These are phyloP conservation scores for Cossypha polioptera DNA, from an alignment of 2,797 vertebrate species.

Conservation along the genomic window DNA sequence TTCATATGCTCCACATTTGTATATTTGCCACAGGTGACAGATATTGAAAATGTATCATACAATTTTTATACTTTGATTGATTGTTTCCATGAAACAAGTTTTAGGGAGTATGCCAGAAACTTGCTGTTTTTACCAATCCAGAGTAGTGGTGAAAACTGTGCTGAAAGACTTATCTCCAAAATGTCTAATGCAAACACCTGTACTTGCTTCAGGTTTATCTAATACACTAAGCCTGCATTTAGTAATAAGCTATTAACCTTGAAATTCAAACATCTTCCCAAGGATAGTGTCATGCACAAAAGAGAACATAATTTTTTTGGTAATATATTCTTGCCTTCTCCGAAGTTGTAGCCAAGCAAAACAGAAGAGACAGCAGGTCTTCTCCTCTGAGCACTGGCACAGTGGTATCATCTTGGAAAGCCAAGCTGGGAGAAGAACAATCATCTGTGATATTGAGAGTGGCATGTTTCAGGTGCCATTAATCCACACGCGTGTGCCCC, in stretches of 20 bases:
- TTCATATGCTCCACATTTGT: background rate
- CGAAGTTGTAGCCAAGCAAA: conserved; percentile 37
- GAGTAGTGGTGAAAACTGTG: background rate
- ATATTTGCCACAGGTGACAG: background rate
- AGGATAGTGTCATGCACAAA: background rate
- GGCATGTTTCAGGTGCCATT: conserved; percentile 53
- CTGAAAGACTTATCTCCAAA: background rate
- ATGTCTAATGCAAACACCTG: background rate
- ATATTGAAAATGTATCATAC: background rate
- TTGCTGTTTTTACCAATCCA: background rate
- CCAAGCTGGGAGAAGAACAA: conserved; percentile 57
- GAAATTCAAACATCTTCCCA: background rate
- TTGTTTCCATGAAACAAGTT: background rate
- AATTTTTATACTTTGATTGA: conserved; percentile 7
- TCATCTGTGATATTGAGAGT: conserved; percentile 25
- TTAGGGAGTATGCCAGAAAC: background rate
- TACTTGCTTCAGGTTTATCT: background rate
- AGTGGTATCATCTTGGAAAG: background rate
- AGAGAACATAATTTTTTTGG: background rate
- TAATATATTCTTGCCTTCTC: conserved; percentile 9
- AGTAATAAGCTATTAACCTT: conserved; percentile 22
- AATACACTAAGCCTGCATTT: background rate
- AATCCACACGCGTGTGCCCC: background rate
- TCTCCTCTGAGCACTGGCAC: conserved; percentile 50
- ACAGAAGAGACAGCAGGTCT: conserved; percentile 58